Conservation (phyloP, 2,113 vertebrate species). For the Oncorhynchus keta region DNA sequence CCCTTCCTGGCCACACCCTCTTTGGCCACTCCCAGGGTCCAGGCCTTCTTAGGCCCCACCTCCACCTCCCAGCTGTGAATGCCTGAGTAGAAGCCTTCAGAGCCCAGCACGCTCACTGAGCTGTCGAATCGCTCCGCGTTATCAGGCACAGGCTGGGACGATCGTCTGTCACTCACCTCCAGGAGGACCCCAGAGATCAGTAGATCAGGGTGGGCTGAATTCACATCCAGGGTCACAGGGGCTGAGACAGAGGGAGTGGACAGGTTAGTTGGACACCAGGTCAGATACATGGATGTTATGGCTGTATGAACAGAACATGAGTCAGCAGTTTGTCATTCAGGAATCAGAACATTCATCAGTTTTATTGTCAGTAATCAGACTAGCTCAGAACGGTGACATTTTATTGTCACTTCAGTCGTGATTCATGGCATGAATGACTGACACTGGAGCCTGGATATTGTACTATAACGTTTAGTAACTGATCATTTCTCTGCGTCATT, state of each 20-base stretch:
- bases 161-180: neutral
- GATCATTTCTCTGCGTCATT: neutral
- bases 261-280: neutral
- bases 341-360: no score
- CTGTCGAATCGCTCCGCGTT: constrained; percentile 22
- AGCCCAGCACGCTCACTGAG: constrained; percentile 15
- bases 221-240: constrained; percentile 17
- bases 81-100: constrained; percentile 17
- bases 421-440: no score
- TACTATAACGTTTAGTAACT: neutral
- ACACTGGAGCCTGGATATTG: neutral
- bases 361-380: neutral
- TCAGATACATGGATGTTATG: neutral
- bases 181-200: constrained; percentile 1
- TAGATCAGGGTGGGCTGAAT: constrained; percentile 16
- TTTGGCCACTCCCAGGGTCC: constrained; percentile 27
- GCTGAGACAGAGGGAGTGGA: neutral
- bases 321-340: neutral
- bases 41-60: constrained; percentile 14
- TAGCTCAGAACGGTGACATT: neutral
- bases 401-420: neutral
- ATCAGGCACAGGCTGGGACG: constrained; percentile 9
- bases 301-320: neutral
- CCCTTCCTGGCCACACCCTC: constrained; percentile 17
- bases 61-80: constrained; percentile 33